Evolutionary conservation across 2,113 vertebrate species (phyloP).

Genomic region (Dicerorhinus sumatrensis): DNA sequence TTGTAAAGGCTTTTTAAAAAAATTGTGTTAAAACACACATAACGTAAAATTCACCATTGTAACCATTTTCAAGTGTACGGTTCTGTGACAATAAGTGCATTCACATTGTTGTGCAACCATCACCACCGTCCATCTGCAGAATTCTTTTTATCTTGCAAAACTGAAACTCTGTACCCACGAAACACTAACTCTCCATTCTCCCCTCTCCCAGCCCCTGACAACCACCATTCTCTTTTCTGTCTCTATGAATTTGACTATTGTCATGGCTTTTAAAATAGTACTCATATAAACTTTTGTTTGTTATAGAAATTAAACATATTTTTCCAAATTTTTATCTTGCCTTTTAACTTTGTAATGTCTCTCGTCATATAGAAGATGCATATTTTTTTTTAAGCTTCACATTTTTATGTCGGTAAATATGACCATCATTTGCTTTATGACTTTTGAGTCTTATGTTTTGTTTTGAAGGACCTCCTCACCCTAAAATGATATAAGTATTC

Average conservation of each 20-base stretch:
- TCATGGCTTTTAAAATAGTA: background rate
- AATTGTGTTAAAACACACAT: background rate
- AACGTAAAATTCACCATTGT: background rate
- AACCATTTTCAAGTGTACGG: background rate
- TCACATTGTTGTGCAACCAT: background rate
- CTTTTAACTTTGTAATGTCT: conserved; percentile 19
- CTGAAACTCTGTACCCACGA: background rate
- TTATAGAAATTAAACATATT: background rate
- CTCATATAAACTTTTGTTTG: background rate
- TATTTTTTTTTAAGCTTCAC: background rate
- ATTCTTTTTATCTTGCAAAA: background rate
- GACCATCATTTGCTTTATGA: background rate
- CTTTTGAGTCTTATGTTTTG: background rate
- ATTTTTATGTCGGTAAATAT: background rate
- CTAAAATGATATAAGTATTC: background rate
- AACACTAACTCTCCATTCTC: background rate
- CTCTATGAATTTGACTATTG: background rate
- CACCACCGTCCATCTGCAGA: background rate
- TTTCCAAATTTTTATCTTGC: background rate
- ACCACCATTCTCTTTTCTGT: background rate
- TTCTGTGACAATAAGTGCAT: background rate
- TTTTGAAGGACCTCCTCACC: background rate
- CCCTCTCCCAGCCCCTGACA: background rate
- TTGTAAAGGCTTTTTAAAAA: background rate
- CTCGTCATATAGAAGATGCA: background rate